Base-by-base conservation (phyloP, 2,888 invertebrate genomes). In the Hirtodrosophila alboralis region DNA sequence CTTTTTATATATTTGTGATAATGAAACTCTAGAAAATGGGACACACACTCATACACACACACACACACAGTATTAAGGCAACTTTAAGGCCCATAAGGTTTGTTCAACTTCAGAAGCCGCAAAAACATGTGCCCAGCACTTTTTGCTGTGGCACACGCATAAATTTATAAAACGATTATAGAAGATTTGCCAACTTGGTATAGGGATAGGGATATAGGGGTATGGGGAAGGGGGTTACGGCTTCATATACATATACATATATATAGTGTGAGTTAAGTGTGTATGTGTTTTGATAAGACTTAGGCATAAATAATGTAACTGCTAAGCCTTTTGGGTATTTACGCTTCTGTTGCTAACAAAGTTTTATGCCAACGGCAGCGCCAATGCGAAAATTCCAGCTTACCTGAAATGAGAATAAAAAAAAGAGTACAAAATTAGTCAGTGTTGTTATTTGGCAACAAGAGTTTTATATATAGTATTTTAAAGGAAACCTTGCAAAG, bases 91-190 rank as follows among this genome's bases (percentile, higher is more conserved):
- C 47, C 58, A 54, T 37, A 75, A 49, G 79, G 71, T 64, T 58
- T 49, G 43, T 31, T 53, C 66, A 51, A 72, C 59, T 63, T 71
- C 21, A 49, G 59, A 59, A 64, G 60, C 59, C 71, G 33, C 65
- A 83, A 70, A n/a, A 78, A 78, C 67, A 83, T 78, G 75, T 64
- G 83, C 59, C 49, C 52, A 54, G 60, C 74, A 68, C 59, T 62
- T 58, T 75, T 54, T 60, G 52, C 40, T 63, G 63, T 30, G 53
- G 49, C 53, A 26, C 47, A 38, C 72, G 84, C 79, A 79, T 85
- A 86, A 79, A 79, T 85, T 85, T 83, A 72, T 69, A 83, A 85
- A 79, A 85, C 84, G 86, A 79, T 79, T 79, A 85, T 85, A 79
- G 80, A 54, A 78, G 75, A 78, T 78, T 78, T 75, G 38, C 45